These are phyloP conservation scores for Pristionchus fissidentatus DNA, from an alignment of 2,888 invertebrate species.

Conservation along the genomic window DNA sequence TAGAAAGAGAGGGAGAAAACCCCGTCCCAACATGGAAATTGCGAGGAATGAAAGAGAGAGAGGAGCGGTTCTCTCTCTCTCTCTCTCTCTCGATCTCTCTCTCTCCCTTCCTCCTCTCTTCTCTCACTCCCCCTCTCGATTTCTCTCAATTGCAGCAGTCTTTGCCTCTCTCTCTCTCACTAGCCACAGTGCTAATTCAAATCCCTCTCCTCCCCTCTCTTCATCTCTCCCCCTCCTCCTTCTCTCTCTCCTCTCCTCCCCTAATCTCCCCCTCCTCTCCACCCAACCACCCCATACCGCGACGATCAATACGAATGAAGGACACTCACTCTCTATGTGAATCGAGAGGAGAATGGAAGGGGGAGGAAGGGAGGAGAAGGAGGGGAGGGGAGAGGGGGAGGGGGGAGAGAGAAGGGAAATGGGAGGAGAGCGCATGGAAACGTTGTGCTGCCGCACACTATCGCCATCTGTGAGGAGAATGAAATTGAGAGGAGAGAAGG, in stretches of 20 bases:
- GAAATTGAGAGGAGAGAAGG: background rate
- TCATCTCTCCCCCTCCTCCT: conserved; percentile 13
- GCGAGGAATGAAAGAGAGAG: conserved; percentile 20
- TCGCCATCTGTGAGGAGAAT: background rate
- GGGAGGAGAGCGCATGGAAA: conserved; percentile 10
- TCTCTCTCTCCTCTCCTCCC: background rate
- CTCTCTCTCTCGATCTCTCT: background rate
- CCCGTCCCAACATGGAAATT: conserved; percentile 30
- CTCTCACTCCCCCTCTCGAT: conserved; percentile 4
- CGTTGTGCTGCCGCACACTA: background rate
- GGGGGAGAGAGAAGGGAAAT: background rate
- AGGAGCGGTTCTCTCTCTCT: background rate
- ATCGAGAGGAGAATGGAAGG: background rate
- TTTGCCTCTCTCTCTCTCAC: too few species aligned
- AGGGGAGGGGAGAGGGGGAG: background rate
- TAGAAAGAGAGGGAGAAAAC: conserved; percentile 14
- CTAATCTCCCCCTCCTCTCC: background rate
- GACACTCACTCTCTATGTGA: conserved; percentile 2
- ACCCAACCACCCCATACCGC: conserved; percentile 19
- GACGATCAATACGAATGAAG: conserved; percentile 37
- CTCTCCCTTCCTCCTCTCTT: background rate
- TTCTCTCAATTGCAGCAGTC: too few species aligned
- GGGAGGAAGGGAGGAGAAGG: background rate
- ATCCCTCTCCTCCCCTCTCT: too few species aligned
- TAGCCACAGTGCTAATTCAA: too few species aligned